Evolutionary conservation across 2,797 vertebrate species (phyloP), one percentile per base, ranked within the genome.

Genomic region (Babyrousa celebensis): DNA sequence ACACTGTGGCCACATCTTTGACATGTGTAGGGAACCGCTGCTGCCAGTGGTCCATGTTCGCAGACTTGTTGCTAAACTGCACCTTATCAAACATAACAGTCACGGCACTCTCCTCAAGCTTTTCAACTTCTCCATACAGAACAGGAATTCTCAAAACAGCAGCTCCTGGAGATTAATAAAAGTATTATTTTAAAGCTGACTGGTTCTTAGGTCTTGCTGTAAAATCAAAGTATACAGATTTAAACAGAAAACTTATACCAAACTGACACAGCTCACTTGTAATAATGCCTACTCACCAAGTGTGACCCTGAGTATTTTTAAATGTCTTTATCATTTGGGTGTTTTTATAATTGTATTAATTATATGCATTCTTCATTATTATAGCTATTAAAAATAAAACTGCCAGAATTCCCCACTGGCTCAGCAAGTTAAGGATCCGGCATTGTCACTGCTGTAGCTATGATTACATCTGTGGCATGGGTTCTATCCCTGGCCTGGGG

Each of bases 21-120:
- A 99, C 98, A 0, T 99, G 99, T 0, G 99, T 99, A 62, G 99
- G 99, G 94, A 99, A 99, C 36, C 99, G 99, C 97, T 99, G 99
- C 95, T 99, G 99, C 98, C 99, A 99, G 97, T 99, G 99, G 96
- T 99, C 99, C 98, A 99, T 98, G 11, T 99, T 99, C 72, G 98
- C 99, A 12, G 99, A 99, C 5, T 99, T 98, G 63, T 98, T 99
- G 96, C 98, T 99, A 95, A 99, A 99, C 98, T 99, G 99, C 11
- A 99, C 99, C 88, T 99, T 99, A 70, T 99, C 98, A 98, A 99
- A 99, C 98, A 99, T 98, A 6, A 99, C 98, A 0, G 99, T 99
- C 95, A 99, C 99, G 0, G 99, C 99, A 10, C 99, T 99, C 97
- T 99, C 99, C 7, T 99, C 98, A 82, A 99, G 98, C 1, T 98